Evolutionary conservation across 2,113 vertebrate genomes (phyloP), one percentile per base, ranked within the genome.

Genomic region (Patagioenas fasciata): DNA sequence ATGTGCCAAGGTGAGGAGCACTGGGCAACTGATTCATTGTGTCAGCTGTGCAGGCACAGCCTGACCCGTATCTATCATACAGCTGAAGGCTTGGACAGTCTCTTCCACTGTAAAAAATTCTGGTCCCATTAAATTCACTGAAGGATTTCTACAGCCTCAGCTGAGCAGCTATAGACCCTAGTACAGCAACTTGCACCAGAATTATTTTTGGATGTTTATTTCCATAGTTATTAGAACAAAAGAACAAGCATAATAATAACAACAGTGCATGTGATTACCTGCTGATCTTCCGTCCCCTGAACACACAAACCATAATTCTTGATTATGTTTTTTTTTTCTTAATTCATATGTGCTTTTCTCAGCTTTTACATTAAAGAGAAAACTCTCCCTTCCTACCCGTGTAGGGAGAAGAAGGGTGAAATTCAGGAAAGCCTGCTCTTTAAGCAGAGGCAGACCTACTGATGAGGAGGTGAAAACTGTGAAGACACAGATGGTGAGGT

Each of bases 1-100:
- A 13, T 17, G 17, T 38, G 28, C 16, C 44, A 40, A 73, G 26
- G 8, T 40, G n/a, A 89, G 23, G 18, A 67, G 21, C 40, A 20
- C 18, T 17, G 13, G 10, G 42, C 14, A 62, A 23, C 6, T 2
- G 1, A 42, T n/a, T 17, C 1, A 2, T n/a, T 64, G 56, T 1
- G 1, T 44, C 53, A 80, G 34, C 20, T 48, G 9, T 38, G 24
- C 38, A 60, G 0, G 0, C 21, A 53, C 14, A 24, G 60, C 44
- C 31, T 81, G 56, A 47, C 18, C 32, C 21, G 9, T 28, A 44
- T 31, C n/a, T 12, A 58, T 20, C 32, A 57, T 12, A 64, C 58
- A 15, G 7, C 21, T 60, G 31, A 80, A 74, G 28, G 17, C 5
- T 58, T n/a, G 28, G 13, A 17, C 23, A 77, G 14, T 25, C 5